phyloP scores from a whole-genome alignment of 23 tunicate genomes.

The Oikopleura dioica region DNA sequence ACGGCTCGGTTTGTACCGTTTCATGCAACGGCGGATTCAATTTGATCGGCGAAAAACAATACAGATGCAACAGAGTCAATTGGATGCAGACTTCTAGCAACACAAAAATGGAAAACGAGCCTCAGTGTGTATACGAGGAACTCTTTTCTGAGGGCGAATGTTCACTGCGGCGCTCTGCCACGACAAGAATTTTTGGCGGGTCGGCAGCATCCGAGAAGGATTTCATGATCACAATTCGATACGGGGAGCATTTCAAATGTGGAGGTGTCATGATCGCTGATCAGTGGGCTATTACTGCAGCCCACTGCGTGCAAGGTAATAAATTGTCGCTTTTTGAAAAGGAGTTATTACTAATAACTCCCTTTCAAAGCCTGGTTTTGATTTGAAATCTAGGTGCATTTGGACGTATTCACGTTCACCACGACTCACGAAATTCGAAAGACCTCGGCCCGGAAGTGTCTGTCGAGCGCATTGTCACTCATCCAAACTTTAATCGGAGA shows the following conservation, averaged over 20 bases:
- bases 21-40: neutral
- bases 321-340: too few relatives aligned
- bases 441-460: neutral
- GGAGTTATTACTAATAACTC: too few relatives aligned
- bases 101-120: neutral
- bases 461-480: neutral
- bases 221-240: neutral
- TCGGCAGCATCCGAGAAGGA: neutral
- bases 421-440: neutral
- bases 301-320: neutral
- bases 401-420: neutral
- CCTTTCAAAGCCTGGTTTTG: too few relatives aligned
- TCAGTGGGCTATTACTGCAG: neutral
- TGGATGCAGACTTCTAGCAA: too few relatives aligned
- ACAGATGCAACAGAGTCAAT: neutral
- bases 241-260: neutral
- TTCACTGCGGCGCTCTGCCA: neutral
- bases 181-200: neutral
- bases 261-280: neutral
- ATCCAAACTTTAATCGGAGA: neutral
- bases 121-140: neutral
- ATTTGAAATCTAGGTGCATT: too few relatives aligned
- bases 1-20: neutral
- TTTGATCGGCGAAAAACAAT: neutral
- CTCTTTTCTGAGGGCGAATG: neutral